phyloP scores from a whole-genome alignment of 2,888 invertebrate genomes.

The Agrotis ipsilon region DNA sequence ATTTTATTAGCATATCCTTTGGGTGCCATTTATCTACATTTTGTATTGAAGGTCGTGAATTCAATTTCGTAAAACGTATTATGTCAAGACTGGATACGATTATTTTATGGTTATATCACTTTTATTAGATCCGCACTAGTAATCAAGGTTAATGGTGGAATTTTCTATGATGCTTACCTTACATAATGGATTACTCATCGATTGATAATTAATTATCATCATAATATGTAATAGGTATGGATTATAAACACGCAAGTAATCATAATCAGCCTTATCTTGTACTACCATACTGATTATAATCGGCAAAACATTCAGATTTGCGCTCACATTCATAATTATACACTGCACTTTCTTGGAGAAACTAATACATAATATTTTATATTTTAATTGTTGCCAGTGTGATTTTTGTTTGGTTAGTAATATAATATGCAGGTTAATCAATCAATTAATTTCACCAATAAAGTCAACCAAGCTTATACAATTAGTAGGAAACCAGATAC shows the following conservation, averaged over 20 bases:
- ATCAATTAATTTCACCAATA: too few relatives aligned
- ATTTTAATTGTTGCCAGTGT: neutral
- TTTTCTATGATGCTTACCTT: constrained; percentile 33
- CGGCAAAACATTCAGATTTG: constrained; percentile 16
- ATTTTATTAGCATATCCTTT: constrained; percentile 30
- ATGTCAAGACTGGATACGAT: neutral
- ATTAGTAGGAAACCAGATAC: neutral
- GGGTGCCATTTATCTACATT: constrained; percentile 4
- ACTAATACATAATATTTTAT: neutral
- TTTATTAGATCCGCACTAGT: neutral
- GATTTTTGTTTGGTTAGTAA: too few relatives aligned
- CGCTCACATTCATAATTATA: neutral
- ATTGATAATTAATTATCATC: constrained; percentile 20
- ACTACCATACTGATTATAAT: constrained; percentile 19
- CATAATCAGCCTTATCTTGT: constrained; percentile 30
- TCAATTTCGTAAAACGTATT: neutral
- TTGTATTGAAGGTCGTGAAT: constrained; percentile 8
- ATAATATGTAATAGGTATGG: constrained; percentile 21
- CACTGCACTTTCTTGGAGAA: neutral
- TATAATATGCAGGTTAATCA: too few relatives aligned
- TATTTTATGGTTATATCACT: neutral
- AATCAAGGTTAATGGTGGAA: constrained; percentile 21
- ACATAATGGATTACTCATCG: constrained; percentile 24
- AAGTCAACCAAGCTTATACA: too few relatives aligned
- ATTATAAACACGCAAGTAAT: constrained; percentile 27